These are phyloP conservation scores for Ladona fulva DNA, from an alignment of 1,140 invertebrate species.

Conservation along the genomic window DNA sequence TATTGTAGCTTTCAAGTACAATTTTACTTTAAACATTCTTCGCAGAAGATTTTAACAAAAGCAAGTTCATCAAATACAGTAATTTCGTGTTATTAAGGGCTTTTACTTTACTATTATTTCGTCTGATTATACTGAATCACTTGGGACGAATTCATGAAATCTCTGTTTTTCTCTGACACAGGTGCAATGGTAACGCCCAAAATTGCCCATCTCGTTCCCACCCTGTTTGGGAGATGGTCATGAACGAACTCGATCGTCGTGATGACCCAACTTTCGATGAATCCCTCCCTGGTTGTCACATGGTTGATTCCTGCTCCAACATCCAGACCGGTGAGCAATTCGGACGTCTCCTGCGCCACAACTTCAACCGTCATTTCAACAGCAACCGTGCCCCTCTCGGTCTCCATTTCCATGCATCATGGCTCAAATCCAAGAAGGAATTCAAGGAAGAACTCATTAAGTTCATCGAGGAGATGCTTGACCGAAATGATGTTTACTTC, in stretches of 20 bases:
- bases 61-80: no score
- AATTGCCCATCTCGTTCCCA: slow-evolving; percentile 84
- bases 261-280: slow-evolving; percentile 87
- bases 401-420: slow-evolving; percentile 89
- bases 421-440: slow-evolving; percentile 89
- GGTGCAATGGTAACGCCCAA: slow-evolving; percentile 86
- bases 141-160: no score
- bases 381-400: slow-evolving; percentile 86
- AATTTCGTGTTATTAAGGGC: no score
- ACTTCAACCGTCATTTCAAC: slow-evolving; percentile 87
- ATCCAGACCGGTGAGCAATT: slow-evolving; percentile 84
- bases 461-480: slow-evolving; percentile 88
- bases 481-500: slow-evolving; percentile 87
- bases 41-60: no score
- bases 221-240: slow-evolving; percentile 92
- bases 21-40: no score
- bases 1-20: no score
- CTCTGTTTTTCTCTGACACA: no score
- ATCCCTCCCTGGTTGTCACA: slow-evolving; percentile 83
- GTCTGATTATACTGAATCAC: no score
- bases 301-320: slow-evolving; percentile 89
- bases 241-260: slow-evolving; percentile 87
- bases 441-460: slow-evolving; percentile 85
- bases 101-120: no score
- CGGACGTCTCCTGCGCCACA: slow-evolving; percentile 76